Percentiles rank a stretch among this genome's conserved stretches.
Evolutionary conservation across 2,888 invertebrate genomes (phyloP).

Genomic region (Operophtera brumata): DNA sequence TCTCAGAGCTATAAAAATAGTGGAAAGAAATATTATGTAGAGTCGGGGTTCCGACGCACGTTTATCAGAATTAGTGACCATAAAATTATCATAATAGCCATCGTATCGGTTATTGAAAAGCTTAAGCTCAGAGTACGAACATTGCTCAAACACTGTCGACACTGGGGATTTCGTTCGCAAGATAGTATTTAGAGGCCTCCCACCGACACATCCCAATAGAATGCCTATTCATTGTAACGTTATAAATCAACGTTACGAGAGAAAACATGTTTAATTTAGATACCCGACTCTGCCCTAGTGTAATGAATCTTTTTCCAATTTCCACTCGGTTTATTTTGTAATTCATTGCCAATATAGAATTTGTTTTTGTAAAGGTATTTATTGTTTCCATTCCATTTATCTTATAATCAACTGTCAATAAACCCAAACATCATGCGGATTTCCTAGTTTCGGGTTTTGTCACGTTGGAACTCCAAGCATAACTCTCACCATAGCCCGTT

Average conservation of each 20-base stretch:
- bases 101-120: constrained; percentile 19
- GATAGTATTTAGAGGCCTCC: constrained; percentile 51
- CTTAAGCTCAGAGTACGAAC: constrained; percentile 9
- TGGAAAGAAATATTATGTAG: no score
- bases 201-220: constrained; percentile 48
- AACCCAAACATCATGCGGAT: no score
- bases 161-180: constrained; percentile 51
- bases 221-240: constrained; percentile 55
- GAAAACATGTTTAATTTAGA: constrained; percentile 50
- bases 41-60: not conserved
- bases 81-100: constrained; percentile 1
- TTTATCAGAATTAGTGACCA: not conserved
- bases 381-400: no score
- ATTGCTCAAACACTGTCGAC: constrained; percentile 34
- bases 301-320: constrained; percentile 27
- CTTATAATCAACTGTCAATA: no score
- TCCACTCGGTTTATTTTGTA: constrained; percentile 12
- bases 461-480: no score
- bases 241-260: constrained; percentile 52
- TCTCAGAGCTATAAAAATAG: no score
- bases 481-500: no score
- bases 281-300: constrained; percentile 25
- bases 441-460: no score
- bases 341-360: not conserved
- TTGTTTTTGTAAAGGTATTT: not conserved